Percentiles rank a stretch among this genome's conserved stretches.
Evolutionary conservation across 53 echinoderm and acorn worm species (phyloP).

Genomic region (Temnopleurus reevesii): DNA sequence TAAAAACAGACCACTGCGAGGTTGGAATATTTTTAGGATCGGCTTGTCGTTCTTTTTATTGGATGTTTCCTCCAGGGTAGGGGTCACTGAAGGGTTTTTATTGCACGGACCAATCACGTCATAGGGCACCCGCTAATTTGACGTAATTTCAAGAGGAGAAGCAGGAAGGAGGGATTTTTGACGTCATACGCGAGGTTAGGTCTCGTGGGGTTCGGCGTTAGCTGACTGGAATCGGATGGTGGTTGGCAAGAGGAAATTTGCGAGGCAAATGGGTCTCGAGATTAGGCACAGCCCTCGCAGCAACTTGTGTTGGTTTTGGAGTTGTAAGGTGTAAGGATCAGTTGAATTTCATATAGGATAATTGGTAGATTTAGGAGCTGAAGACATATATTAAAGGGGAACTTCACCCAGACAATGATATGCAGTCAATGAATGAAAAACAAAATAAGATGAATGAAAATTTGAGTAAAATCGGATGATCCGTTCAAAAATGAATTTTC

Average conservation of each 20-base stretch:
- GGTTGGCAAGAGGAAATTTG: conserved; percentile 26
- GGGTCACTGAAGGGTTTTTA: background rate
- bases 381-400: no score
- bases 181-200: conserved; percentile 16
- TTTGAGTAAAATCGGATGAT: no score
- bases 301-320: background rate
- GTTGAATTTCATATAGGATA: conserved; percentile 9
- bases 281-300: background rate
- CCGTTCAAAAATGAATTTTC: no score
- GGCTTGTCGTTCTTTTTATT: conserved; percentile 28
- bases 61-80: background rate
- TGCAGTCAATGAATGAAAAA: no score
- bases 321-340: background rate
- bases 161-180: conserved; percentile 22
- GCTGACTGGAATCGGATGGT: conserved; percentile 33
- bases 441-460: no score
- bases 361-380: conserved; percentile 12
- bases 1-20: background rate
- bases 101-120: background rate
- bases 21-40: background rate
- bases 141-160: background rate
- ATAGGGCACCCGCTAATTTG: conserved; percentile 26
- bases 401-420: no score
- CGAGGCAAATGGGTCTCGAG: background rate
- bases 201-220: conserved; percentile 33